Base-by-base conservation (phyloP, 2,888 invertebrate genomes). In the Hoplodrina ambigua region DNA sequence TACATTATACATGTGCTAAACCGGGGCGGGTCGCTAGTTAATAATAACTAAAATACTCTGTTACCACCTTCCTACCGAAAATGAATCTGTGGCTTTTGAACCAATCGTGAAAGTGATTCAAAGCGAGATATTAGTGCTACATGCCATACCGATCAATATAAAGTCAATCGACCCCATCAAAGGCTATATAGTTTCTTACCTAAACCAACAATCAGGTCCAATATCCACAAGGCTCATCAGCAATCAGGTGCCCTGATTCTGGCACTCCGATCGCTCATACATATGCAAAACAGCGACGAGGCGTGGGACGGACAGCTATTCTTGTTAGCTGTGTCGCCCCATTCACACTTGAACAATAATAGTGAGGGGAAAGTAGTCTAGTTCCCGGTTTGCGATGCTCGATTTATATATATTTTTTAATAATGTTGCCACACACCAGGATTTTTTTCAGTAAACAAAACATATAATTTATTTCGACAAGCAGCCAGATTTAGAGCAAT, bases 231-330 rank as follows among this genome's bases (percentile, higher is more conserved):
- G 49, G 19, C 25, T 37, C 44, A 53, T 59, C 62, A 56, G 68
- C 54, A 55, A 62, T 65, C 68, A 72, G 64, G 66, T 80, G 69
- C 11, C 53, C 37, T 63, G 50, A 50, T 73, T 73, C 67, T 59
- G 55, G 59, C 25, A 37, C 19, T 50, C 33, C 53, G 55, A 65
- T 63, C 49, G 30, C 72, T 70, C 67, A 76, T 70, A 59, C 69
- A 76, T 79, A 76, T 80, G 69, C 76, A 80, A 62, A 79, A n/a
- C 57, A 50, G 30, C 17, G 50, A 13, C 15, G 46, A 15, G 52
- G 69, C 69, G 75, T 69, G 75, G 53, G 65, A 20, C 57, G 49
- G 60, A 60, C 60, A n/a, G 69, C 80, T 61, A 72, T 75, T 72
- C 80, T 74, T 62, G 70, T 70, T 62, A 52, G 61, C 20, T 7